A percentile compares a stretch with the other conserved stretches of the same genome.
Evolutionary conservation across 2,888 invertebrate genomes (phyloP).

Genomic region (Drosophila koepferae): DNA sequence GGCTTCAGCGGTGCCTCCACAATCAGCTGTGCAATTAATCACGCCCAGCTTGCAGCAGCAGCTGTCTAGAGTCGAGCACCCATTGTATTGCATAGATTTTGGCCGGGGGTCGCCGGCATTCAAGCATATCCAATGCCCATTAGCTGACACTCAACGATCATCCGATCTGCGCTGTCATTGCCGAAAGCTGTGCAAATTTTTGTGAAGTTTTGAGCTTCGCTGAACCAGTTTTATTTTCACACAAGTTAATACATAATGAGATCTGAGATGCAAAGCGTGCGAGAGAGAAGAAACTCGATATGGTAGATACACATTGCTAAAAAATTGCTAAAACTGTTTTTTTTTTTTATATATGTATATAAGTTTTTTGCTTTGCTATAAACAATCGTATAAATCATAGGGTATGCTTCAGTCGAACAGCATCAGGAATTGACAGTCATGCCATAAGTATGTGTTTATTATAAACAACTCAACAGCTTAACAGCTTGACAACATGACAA

Average conservation of each 20-base stretch:
- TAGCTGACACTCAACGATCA: conserved; percentile 2
- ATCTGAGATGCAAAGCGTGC: neutral
- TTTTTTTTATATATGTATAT: no score
- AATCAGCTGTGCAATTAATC: conserved; percentile 54
- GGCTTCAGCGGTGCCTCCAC: conserved; percentile 33
- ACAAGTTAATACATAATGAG: conserved; percentile 1
- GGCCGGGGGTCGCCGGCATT: conserved; percentile 13
- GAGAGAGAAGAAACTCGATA: neutral
- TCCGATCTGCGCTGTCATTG: conserved; percentile 39
- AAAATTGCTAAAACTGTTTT: neutral
- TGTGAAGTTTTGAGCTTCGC: neutral
- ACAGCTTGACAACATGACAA: neutral
- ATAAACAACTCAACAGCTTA: neutral
- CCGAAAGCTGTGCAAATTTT: conserved; percentile 32
- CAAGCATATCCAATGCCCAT: conserved; percentile 16
- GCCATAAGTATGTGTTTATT: neutral
- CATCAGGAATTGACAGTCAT: neutral
- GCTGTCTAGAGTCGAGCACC: neutral
- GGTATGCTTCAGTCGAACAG: neutral
- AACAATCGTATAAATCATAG: neutral
- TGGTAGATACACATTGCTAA: conserved; percentile 13
- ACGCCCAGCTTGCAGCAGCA: neutral
- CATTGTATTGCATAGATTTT: neutral
- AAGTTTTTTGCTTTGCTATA: no score
- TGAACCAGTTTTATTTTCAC: conserved; percentile 34